These are phyloP conservation scores for Theodoxus fluviatilis DNA, from an alignment of 2,888 invertebrate species.

Conservation along the genomic window DNA sequence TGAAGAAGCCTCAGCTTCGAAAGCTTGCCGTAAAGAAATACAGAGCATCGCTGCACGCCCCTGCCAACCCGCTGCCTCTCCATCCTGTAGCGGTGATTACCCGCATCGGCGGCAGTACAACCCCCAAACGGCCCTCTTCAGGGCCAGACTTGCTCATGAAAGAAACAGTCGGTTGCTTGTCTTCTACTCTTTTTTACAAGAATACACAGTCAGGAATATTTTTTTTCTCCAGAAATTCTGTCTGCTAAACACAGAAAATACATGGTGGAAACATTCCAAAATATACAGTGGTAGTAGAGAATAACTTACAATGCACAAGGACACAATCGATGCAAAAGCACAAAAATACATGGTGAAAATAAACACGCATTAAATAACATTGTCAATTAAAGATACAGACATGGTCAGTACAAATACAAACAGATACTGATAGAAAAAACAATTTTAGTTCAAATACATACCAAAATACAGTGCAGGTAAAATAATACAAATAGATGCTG, in stretches of 20 bases:
- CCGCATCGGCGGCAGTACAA: no score
- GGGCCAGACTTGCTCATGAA: no score
- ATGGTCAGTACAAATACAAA: not conserved
- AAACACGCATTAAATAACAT: not conserved
- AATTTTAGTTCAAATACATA: not conserved
- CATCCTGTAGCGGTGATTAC: no score
- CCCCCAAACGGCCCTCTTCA: no score
- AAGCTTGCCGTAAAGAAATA: no score
- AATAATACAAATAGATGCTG: not conserved
- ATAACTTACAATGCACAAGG: not conserved
- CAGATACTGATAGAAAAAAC: not conserved
- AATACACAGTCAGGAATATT: not conserved
- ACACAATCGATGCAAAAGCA: not conserved
- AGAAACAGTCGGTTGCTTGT: no score
- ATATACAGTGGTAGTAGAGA: not conserved
- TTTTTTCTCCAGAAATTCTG: not conserved
- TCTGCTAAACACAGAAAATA: not conserved
- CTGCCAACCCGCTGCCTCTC: no score
- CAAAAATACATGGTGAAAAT: not conserved
- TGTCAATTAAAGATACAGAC: not conserved
- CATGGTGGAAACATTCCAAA: not conserved
- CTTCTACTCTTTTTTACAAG: no score
- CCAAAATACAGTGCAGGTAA: no score
- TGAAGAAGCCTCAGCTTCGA: no score
- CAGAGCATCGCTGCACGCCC: no score